Base-by-base conservation (phyloP, 2,888 invertebrate genomes). In the Desoria tigrina region DNA sequence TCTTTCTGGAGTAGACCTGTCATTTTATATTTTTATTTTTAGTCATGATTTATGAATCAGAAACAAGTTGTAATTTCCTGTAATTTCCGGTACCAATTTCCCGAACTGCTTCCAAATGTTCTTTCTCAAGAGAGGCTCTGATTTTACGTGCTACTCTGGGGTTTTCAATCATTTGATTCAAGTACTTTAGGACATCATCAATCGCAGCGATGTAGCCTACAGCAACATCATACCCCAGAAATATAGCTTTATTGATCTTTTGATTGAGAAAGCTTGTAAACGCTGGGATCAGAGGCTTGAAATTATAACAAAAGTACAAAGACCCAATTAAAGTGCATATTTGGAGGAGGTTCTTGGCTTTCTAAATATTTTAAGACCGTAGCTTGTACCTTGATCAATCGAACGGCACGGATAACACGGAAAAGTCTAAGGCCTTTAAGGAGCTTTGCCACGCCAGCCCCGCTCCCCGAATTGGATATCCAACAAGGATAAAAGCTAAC, bases 171-270 rank as follows among this genome's bases (percentile, higher is more conserved):
- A 83, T 78, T 71, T 85, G 85, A 0, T 84, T 83, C 1, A 87
- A 78, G 7, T 84, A 79, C 50, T 81, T 83, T 61, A 83, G 79
- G 0, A 86, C 84, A 73, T 86, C 87, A 70, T 86, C 86, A 50
- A 85, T 84, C 0, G 85, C 86, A 0, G 84, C 84, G 7, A 86
- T 84, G 68, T 84, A 86, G 2, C 86, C 86, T 81, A 85, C 84
- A 0, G 85, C 86, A 2, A 87, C 83, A 71, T 86, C 86, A 75
- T 85, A 87, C 1, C 86, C 86, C 68, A 84, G 83, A 4, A 85
- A 85, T 3, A 86, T 77, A 65, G 84, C 84, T 39, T 82, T 80
- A 66, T 85, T 85, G n/a, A 86, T 84, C 79, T 82, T 81, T 2
- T 81, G 79, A 73, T 85, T 84, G 21, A 86, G 79, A 66, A 83